Evolutionary conservation across 1,140 invertebrate genomes (phyloP).

Genomic region (Elymnias hypermnestra): DNA sequence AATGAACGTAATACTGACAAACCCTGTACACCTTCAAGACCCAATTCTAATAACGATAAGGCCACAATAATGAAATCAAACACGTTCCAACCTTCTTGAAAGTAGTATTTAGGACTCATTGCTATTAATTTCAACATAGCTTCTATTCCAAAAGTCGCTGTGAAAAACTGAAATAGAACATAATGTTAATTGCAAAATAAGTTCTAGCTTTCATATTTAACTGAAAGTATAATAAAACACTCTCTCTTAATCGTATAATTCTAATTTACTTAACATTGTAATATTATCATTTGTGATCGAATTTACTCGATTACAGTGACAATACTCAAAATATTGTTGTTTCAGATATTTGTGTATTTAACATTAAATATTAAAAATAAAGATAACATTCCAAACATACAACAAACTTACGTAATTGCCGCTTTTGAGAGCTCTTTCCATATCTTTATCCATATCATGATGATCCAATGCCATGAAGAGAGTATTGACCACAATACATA

Average conservation of each 20-base stretch:
- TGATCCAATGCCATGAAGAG: slow-evolving; percentile 98
- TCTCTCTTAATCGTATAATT: too few relatives aligned
- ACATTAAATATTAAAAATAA: too few relatives aligned
- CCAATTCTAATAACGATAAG: slow-evolving; percentile 94
- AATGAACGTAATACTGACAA: slow-evolving; percentile 97
- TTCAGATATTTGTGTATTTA: too few relatives aligned
- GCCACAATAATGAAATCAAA: slow-evolving; percentile 99
- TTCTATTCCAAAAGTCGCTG: slow-evolving; percentile 97
- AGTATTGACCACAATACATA: slow-evolving; percentile 98
- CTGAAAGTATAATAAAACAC: too few relatives aligned
- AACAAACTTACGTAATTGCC: slow-evolving; percentile 94
- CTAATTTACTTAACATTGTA: too few relatives aligned
- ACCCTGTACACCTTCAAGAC: slow-evolving; percentile 94
- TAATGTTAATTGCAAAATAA: too few relatives aligned
- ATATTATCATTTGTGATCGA: too few relatives aligned
- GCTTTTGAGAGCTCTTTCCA: slow-evolving; percentile 89
- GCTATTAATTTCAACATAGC: slow-evolving; percentile 96
- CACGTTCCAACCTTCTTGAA: slow-evolving; percentile 99
- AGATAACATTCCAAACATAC: too few relatives aligned
- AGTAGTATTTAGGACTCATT: slow-evolving; percentile 97
- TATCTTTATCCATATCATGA: slow-evolving; percentile 92
- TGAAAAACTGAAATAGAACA: slow-evolving; percentile 89
- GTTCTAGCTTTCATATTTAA: too few relatives aligned
- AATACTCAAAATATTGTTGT: too few relatives aligned
- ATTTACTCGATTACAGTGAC: too few relatives aligned